phyloP scores from a whole-genome alignment of 1,140 invertebrate genomes.

The Microplitis demolitor region DNA sequence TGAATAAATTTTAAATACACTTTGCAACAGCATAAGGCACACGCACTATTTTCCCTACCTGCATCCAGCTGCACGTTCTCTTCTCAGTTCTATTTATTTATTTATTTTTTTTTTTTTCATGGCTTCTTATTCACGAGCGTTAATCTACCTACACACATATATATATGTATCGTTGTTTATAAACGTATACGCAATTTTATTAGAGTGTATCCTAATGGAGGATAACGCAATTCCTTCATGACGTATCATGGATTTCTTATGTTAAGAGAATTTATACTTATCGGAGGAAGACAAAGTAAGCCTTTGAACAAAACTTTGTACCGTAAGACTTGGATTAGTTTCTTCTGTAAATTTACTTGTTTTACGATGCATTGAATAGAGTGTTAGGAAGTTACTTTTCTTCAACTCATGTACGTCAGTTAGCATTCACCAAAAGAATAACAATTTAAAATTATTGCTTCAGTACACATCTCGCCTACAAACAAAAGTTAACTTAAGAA shows the following conservation, averaged over 20 bases:
- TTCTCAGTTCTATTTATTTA: background rate
- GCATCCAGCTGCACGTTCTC: constrained; percentile 12
- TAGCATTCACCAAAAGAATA: background rate
- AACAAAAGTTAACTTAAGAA: background rate
- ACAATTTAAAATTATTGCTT: background rate
- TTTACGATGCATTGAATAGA: constrained; percentile 12
- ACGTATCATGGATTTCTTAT: constrained; percentile 21
- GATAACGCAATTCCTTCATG: constrained; percentile 15
- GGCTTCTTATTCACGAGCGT: constrained; percentile 19
- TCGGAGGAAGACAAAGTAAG: constrained; percentile 26
- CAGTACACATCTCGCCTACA: background rate
- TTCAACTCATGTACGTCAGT: background rate
- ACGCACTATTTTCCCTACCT: background rate
- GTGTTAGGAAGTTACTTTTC: constrained; percentile 18
- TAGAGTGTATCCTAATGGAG: constrained; percentile 7
- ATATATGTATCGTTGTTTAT: background rate
- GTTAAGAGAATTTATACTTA: constrained; percentile 29
- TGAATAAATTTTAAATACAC: background rate
- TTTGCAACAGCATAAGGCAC: background rate
- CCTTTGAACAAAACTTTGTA: constrained; percentile 9
- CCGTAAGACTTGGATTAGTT: background rate
- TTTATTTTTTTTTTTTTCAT: background rate
- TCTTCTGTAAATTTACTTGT: background rate
- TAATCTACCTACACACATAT: background rate
- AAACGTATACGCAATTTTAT: background rate